Evolutionary conservation across 1,140 invertebrate species (phyloP), one percentile per base, ranked within the genome.

Genomic region (Whitmania pigra): DNA sequence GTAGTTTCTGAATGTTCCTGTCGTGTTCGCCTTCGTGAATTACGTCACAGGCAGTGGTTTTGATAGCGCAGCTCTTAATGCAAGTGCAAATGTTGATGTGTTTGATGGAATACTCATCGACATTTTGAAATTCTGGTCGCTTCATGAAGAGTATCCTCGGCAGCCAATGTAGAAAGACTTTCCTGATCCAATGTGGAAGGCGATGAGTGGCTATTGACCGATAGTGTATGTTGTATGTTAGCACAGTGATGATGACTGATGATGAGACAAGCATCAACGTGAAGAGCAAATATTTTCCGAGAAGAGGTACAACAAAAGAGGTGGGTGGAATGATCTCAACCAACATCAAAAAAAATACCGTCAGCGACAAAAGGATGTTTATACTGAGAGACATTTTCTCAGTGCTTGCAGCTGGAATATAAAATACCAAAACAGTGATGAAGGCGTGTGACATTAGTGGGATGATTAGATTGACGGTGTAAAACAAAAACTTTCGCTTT

Each of bases 331-430:
- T 97, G 77, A 98, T 95, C 84, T 96, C 93, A 69, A 95, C 93
- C 67, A 99, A 89, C 80, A 99, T 86, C 40, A 99, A 86, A 85
- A 99, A 99, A 87, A 99, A 99, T 86, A 99, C 95, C 85, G 96
- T 94, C 77, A 99, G 89, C 83, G 94, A 97, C 84, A 99, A 94
- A 76, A 99, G 88, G 84, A 99, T 98, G 55, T 94, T 98, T 82
- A 99, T 99, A 73, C 94, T 97, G 73, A 99, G 85, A 67, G 94
- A 97, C 77, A 98, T 93, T 87, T 97, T 97, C 85, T 97, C 95
- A 73, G 93, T 94, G 80, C 91, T 94, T 84, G 97, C 94, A 27
- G 94, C 97, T 67, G 95, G 95, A 78, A 99, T 84, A 83, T 98
- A 98, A 85, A 98, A 98, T 22, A 94, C 94, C 55, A 98, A 86